Conservation (phyloP, 2,888 invertebrate species). For the Apodemia zela region DNA sequence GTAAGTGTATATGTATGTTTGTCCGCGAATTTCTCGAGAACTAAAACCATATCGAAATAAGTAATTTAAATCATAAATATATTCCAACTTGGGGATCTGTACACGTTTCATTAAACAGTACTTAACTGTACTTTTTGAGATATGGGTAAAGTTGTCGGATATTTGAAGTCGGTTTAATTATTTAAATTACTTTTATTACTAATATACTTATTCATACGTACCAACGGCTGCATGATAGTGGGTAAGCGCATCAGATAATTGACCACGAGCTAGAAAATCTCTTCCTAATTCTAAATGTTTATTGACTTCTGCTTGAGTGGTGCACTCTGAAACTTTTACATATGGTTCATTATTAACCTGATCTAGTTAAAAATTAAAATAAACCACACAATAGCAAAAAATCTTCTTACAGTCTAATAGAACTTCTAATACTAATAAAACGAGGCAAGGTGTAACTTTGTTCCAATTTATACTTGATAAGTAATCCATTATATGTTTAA, state of each 20-base stretch:
- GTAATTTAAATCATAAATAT: too few species aligned
- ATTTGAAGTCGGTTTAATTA: too few species aligned
- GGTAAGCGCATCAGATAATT: constrained; percentile 96
- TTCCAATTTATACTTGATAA: constrained; percentile 80
- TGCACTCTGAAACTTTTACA: constrained; percentile 83
- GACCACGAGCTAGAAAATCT: constrained; percentile 94
- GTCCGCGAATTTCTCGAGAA: too few species aligned
- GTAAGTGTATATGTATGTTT: too few species aligned
- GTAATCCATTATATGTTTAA: constrained; percentile 70
- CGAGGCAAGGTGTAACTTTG: constrained; percentile 83
- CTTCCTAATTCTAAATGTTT: constrained; percentile 96
- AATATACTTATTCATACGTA: constrained; percentile 58
- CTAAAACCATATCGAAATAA: too few species aligned
- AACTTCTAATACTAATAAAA: constrained; percentile 84
- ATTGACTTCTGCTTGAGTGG: constrained; percentile 89
- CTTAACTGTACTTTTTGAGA: too few species aligned
- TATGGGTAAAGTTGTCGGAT: too few species aligned
- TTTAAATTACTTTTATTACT: too few species aligned
- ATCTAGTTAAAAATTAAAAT: constrained; percentile 8
- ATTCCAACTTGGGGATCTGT: too few species aligned
- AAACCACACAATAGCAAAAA: constrained; percentile 17
- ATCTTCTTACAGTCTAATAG: constrained; percentile 83
- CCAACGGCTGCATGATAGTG: constrained; percentile 99
- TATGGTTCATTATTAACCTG: constrained; percentile 18
- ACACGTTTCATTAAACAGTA: too few species aligned